Percentiles rank a stretch among this genome's conserved stretches.
Evolutionary conservation across 2,113 vertebrate genomes (phyloP).

Genomic region (Actinemys pallida): DNA sequence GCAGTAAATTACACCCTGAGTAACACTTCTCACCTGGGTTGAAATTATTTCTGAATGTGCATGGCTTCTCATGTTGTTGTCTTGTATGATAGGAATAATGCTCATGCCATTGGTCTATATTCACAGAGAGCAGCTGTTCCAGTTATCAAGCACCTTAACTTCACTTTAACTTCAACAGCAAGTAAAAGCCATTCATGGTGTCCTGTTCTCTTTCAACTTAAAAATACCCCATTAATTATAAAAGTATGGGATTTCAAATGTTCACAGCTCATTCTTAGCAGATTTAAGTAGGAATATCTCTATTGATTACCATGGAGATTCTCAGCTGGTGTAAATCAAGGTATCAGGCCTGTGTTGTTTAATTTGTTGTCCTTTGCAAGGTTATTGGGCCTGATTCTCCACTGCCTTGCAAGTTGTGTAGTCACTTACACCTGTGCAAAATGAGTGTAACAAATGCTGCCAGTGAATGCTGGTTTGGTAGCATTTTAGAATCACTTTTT

Average conservation of each 20-base stretch:
- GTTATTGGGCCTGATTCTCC: not conserved
- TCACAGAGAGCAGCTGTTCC: not conserved
- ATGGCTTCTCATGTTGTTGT: not conserved
- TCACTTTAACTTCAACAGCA: not conserved
- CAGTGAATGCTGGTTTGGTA: not conserved
- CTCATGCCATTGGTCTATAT: not conserved
- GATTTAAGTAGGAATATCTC: not conserved
- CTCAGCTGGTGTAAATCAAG: too few species aligned
- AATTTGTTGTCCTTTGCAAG: not conserved
- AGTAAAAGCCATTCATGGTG: not conserved
- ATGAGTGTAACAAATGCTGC: not conserved
- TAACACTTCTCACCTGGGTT: too few species aligned
- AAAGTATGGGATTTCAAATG: constrained; percentile 17
- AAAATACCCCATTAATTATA: constrained; percentile 32
- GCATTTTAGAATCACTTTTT: not conserved
- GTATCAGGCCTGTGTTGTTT: not conserved
- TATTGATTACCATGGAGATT: not conserved
- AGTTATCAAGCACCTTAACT: not conserved
- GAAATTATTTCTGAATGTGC: too few species aligned
- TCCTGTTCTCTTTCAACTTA: not conserved
- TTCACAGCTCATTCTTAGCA: not conserved
- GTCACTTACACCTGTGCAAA: not conserved
- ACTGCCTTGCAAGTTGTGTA: not conserved
- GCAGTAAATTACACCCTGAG: too few species aligned
- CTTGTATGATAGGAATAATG: not conserved